Evolutionary conservation across 2,888 invertebrate genomes (phyloP).

Genomic region (Sphecodes monilicornis): DNA sequence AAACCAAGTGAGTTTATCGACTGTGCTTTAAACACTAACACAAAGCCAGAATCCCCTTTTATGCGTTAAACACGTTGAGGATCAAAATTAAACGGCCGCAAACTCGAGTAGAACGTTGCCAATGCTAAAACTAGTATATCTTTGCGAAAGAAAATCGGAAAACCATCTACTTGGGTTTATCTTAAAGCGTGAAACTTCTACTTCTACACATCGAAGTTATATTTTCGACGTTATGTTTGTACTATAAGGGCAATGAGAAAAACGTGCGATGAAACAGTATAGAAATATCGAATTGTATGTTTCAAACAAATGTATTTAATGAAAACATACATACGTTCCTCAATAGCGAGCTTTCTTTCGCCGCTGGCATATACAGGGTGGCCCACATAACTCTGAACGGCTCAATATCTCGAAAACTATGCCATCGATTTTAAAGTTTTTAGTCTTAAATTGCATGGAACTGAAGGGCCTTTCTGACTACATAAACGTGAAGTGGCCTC

Average conservation of each 20-base stretch:
- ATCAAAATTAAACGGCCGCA: not conserved
- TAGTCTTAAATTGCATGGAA: no score
- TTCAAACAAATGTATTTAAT: not conserved
- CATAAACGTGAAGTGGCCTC: no score
- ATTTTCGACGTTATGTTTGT: not conserved
- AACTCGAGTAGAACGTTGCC: not conserved
- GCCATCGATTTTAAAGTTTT: no score
- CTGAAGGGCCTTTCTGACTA: no score
- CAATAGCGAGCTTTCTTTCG: no score
- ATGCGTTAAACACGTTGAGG: not conserved
- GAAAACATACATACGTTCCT: no score
- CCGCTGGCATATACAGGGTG: no score
- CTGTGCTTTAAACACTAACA: not conserved
- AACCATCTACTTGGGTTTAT: not conserved
- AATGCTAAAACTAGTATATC: not conserved
- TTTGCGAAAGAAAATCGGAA: not conserved
- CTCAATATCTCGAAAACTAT: no score
- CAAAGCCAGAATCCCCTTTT: not conserved
- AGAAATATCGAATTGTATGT: not conserved
- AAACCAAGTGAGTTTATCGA: constrained; percentile 87
- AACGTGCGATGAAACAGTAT: not conserved
- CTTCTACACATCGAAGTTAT: not conserved
- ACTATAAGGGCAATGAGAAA: not conserved
- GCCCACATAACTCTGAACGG: no score
- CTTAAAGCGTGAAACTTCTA: not conserved